Conservation (phyloP, 2,797 vertebrate genomes). For the Sebastes kiyomatsui region DNA sequence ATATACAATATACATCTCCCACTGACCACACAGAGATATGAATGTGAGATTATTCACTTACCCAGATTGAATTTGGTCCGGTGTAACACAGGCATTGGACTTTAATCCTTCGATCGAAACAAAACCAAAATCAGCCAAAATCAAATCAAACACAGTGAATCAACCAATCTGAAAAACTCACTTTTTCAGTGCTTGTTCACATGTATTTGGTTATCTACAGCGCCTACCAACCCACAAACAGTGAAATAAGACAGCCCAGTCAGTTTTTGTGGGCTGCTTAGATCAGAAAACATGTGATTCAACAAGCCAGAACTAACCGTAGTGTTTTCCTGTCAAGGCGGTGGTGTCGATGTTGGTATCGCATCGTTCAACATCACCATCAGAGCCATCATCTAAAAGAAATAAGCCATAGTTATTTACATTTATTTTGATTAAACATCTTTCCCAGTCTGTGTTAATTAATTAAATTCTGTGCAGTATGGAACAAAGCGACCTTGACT, state of each 20-base stretch:
- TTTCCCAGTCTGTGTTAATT: background rate
- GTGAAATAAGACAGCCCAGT: too few relatives aligned
- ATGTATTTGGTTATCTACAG: background rate
- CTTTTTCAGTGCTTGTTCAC: background rate
- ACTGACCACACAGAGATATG: background rate
- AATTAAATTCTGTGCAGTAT: background rate
- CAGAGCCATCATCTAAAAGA: constrained; percentile 68
- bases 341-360: constrained; percentile 61
- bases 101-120: constrained; percentile 72
- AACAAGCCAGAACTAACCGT: constrained; percentile 36
- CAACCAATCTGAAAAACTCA: background rate
- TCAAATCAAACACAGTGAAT: background rate
- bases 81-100: constrained; percentile 67
- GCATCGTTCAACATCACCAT: constrained; percentile 70
- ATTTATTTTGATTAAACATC: background rate
- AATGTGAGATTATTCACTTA: constrained; percentile 39
- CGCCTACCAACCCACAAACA: too few relatives aligned
- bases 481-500: constrained; percentile 38
- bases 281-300: too few relatives aligned
- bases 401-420: background rate
- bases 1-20: background rate
- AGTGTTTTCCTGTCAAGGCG: constrained; percentile 66
- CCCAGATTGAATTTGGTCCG: constrained; percentile 68
- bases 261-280: too few relatives aligned
- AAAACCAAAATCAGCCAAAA: background rate